These are phyloP conservation scores for Siniperca undulata DNA, from an alignment of 2,797 vertebrate species.

Conservation along the genomic window DNA sequence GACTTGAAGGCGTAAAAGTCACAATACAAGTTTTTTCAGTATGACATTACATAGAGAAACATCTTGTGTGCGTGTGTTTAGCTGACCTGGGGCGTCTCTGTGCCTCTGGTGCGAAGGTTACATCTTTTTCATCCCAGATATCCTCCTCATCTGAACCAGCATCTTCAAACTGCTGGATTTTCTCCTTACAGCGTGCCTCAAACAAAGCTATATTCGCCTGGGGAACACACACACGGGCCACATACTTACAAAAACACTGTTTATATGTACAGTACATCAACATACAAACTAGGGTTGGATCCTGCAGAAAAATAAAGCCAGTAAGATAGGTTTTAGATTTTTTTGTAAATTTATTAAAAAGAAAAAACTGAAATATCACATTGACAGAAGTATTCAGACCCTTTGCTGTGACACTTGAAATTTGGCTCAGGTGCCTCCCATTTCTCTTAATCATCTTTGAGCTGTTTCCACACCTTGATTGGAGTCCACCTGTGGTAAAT, in stretches of 20 bases:
- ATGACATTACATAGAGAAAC: not conserved
- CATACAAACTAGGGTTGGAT: constrained; percentile 11
- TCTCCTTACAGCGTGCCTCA: constrained; percentile 98
- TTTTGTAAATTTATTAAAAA: no score
- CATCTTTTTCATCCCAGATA: constrained; percentile 98
- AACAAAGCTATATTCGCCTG: constrained; percentile 98
- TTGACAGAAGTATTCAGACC: no score
- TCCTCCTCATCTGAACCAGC: constrained; percentile 97
- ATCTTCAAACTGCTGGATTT: constrained; percentile 99
- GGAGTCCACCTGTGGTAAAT: no score
- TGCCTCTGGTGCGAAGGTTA: constrained; percentile 93
- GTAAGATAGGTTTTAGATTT: not conserved
- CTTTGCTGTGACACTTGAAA: no score
- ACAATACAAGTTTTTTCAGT: not conserved
- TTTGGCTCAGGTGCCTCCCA: no score
- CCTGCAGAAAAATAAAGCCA: constrained; percentile 26
- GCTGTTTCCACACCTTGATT: no score
- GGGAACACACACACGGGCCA: constrained; percentile 35
- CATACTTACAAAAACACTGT: not conserved
- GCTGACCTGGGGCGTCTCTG: constrained; percentile 93
- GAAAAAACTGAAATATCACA: no score
- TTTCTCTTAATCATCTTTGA: no score
- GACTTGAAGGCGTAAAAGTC: not conserved
- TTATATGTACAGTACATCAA: not conserved
- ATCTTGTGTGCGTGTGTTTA: not conserved